Base-by-base conservation (phyloP, 2,888 invertebrate species). In the Torymus texanus region DNA sequence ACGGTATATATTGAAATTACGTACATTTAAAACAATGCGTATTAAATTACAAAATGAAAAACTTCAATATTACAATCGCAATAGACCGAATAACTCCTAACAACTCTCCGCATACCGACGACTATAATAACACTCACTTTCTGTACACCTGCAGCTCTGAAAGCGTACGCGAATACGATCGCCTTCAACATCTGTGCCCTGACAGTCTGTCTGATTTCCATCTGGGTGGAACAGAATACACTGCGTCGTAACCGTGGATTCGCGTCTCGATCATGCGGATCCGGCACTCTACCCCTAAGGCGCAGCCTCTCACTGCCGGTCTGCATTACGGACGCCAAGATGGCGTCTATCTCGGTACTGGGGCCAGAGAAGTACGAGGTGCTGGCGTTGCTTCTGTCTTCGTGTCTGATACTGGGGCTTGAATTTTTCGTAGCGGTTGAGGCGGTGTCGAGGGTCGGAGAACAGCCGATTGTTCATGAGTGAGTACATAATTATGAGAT, bases 281-380 rank as follows among this genome's bases (percentile, higher is more conserved):
- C 55, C 18, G 12, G 53, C 66, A 8, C 8, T 41, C 5, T 0
- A 8, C 8, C 41, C 8, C 41, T 8, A 41, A 5, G 8, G 41
- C 41, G 41, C 41, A 41, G 41, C 41, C 41, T 41, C 41, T 41
- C 41, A 1, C 10, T 41, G 41, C 41, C 41, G 8, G 10, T 41
- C 41, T 41, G 8, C 41, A 8, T 41, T 41, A 8, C 41, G 10
- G 41, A 41, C 41, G 41, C 41, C 1, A 41, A 41, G 41, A 8
- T 8, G 41, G 8, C 41, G 41, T 41, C 41, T 1, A 41, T 41
- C 1, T 8, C 41, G 16, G 66, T 76, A 2, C 51, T 81, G n/a
- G 86, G 85, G n/a, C 78, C 84, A 24, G 85, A 86, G 71, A 85
- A 83, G 81, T 86, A 86, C 81, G 85, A 85, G 67, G 84, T 86